Evolutionary conservation across 2,797 vertebrate genomes (phyloP).

Genomic region (Columba guinea): DNA sequence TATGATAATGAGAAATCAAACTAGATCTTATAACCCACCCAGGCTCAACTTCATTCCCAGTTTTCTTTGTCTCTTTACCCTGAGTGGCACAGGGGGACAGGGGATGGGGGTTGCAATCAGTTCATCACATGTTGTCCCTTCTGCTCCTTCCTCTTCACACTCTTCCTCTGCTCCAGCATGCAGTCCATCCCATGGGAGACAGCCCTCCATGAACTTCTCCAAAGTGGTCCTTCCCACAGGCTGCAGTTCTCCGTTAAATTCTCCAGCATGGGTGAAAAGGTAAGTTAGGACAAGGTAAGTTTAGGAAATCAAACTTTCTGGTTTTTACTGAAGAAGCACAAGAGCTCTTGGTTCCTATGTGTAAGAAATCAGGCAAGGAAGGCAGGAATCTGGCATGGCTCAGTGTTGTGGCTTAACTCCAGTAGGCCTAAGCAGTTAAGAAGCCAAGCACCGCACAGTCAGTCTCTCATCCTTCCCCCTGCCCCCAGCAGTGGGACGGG

Average conservation of each 20-base stretch:
- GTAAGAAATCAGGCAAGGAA: neutral
- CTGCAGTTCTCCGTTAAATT: too few relatives aligned
- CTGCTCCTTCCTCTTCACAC: neutral
- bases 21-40: rapidly evolving
- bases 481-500: rapidly evolving
- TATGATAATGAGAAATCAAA: neutral
- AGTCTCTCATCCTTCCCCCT: neutral
- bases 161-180: neutral
- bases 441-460: neutral
- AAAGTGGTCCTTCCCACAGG: neutral
- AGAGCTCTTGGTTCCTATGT: neutral
- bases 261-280: rapidly evolving
- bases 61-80: rapidly evolving
- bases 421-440: neutral
- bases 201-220: neutral
- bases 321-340: neutral
- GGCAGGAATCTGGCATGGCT: neutral
- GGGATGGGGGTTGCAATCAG: neutral
- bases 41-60: neutral
- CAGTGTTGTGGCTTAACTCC: neutral
- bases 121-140: rapidly evolving
- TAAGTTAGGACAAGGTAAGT: too few relatives aligned
- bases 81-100: rapidly evolving
- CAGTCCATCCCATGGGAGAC: neutral
- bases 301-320: too few relatives aligned